Evolutionary conservation across 1,140 invertebrate genomes (phyloP).

Genomic region (Pantala flavescens): DNA sequence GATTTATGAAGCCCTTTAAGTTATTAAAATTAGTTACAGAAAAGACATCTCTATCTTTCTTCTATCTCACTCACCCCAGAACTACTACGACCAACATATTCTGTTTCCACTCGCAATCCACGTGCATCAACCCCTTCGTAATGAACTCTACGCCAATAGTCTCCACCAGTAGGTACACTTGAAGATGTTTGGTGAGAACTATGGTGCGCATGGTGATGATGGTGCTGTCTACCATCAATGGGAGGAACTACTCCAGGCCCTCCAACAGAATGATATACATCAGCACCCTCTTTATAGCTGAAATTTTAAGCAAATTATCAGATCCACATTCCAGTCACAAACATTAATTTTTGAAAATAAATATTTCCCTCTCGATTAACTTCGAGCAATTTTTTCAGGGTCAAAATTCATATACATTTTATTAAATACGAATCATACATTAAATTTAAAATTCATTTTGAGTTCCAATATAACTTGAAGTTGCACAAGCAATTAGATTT

Average conservation of each 20-base stretch:
- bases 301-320: too few relatives aligned
- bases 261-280: neutral
- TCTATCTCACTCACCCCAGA: neutral
- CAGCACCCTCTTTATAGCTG: neutral
- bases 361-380: too few relatives aligned
- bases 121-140: constrained; percentile 23
- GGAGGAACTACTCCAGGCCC: neutral
- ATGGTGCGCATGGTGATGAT: constrained; percentile 14
- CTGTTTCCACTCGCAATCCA: constrained; percentile 20
- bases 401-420: too few relatives aligned
- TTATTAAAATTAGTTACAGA: neutral
- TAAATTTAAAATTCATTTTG: too few relatives aligned
- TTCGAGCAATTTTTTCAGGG: too few relatives aligned
- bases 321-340: too few relatives aligned
- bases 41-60: neutral
- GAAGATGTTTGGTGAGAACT: neutral
- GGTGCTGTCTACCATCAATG: neutral
- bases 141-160: constrained; percentile 20
- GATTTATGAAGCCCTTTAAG: too few relatives aligned
- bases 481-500: too few relatives aligned
- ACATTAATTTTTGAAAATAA: too few relatives aligned
- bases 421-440: too few relatives aligned
- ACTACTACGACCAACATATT: constrained; percentile 17
- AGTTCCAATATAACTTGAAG: too few relatives aligned
- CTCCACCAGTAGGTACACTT: constrained; percentile 9